Percentiles rank a stretch among this genome's conserved stretches.
Evolutionary conservation across 2,888 invertebrate genomes (phyloP).

Genomic region (Monoplex corrugatus): DNA sequence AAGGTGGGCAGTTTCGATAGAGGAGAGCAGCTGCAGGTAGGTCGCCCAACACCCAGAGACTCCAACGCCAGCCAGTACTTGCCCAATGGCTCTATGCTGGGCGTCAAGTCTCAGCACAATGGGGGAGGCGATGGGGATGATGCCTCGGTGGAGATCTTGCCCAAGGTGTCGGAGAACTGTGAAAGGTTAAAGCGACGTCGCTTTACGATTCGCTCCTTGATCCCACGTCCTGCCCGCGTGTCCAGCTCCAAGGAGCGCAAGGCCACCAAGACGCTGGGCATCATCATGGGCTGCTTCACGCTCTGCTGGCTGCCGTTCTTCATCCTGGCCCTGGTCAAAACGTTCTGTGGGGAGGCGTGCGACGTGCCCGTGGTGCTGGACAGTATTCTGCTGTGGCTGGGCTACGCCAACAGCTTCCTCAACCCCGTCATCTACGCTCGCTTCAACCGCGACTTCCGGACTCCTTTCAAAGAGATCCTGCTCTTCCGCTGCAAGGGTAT

Average conservation of each 20-base stretch:
- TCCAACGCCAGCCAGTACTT: slow-evolving; percentile 69
- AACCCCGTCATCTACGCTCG: slow-evolving; percentile 98
- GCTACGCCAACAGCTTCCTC: slow-evolving; percentile 96
- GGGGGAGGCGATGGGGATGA: slow-evolving; percentile 63
- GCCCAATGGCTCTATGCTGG: slow-evolving; percentile 69
- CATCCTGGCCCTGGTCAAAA: slow-evolving; percentile 90
- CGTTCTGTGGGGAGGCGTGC: slow-evolving; percentile 70
- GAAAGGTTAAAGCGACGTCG: slow-evolving; percentile 61
- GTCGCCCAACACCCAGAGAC: slow-evolving; percentile 59
- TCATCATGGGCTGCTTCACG: slow-evolving; percentile 97
- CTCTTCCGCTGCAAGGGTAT: slow-evolving; percentile 84
- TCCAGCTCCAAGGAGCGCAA: slow-evolving; percentile 83
- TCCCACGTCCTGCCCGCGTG: slow-evolving; percentile 57
- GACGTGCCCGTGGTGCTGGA: slow-evolving; percentile 73
- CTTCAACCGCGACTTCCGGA: slow-evolving; percentile 95
- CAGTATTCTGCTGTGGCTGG: slow-evolving; percentile 82
- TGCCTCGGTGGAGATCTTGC: slow-evolving; percentile 67
- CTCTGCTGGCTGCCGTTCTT: slow-evolving; percentile 98
- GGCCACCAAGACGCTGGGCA: slow-evolving; percentile 97
- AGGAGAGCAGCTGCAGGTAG: slow-evolving; percentile 51
- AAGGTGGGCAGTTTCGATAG: slow-evolving; percentile 73
- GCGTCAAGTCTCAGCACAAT: slow-evolving; percentile 46
- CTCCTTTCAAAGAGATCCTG: slow-evolving; percentile 96
- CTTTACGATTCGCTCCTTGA: slow-evolving; percentile 72
- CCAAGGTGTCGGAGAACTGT: slow-evolving; percentile 56